Conservation (phyloP, 2,113 vertebrate species). For the Clarias magur region DNA sequence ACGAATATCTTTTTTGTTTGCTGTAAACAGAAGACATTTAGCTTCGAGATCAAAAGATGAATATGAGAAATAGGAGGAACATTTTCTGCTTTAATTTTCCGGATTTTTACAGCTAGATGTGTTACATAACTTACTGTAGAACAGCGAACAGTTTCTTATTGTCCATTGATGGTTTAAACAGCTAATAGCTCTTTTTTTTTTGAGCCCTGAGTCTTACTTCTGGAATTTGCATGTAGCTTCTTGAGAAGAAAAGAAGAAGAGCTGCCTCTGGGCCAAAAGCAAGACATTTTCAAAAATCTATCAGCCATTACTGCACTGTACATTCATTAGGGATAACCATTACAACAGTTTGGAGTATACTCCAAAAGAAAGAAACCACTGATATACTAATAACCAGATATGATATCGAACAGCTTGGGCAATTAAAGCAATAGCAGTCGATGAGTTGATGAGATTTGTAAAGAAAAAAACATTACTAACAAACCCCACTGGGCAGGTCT, state of each 20-base stretch:
- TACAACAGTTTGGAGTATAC: not conserved
- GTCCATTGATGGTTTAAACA: not conserved
- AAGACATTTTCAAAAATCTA: not conserved
- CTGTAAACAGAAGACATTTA: not conserved
- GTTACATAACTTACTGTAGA: not conserved
- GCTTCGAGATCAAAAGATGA: not conserved
- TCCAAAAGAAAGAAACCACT: not conserved
- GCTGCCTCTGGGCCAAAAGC: not conserved
- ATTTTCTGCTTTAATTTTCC: not conserved
- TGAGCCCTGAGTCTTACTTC: not conserved
- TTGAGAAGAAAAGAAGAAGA: not conserved
- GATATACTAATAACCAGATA: not conserved
- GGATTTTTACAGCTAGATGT: not conserved
- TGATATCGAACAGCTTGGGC: not conserved
- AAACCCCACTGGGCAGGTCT: not conserved
- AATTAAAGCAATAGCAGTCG: not conserved
- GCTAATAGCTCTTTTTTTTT: not conserved
- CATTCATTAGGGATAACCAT: not conserved
- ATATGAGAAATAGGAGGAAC: not conserved
- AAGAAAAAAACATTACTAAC: not conserved
- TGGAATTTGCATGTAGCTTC: not conserved
- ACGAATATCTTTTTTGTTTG: not conserved
- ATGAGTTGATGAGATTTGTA: not conserved
- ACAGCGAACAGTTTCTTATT: not conserved
- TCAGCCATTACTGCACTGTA: not conserved